These are phyloP conservation scores for Sebastes jordani DNA, from an alignment of 2,797 vertebrate species.

Conservation along the genomic window DNA sequence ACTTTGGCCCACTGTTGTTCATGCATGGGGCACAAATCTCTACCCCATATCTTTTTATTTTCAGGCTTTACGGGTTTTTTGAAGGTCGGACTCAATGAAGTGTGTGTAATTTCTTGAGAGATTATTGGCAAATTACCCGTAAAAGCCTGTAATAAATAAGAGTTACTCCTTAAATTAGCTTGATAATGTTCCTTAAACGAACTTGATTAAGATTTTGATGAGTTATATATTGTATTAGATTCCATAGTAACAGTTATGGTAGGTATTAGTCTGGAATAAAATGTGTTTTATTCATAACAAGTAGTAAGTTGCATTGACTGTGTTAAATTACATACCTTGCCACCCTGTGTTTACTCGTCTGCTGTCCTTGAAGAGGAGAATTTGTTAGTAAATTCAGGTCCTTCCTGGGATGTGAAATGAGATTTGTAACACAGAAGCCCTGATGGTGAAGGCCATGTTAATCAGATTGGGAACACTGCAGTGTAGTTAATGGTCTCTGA, in stretches of 20 bases:
- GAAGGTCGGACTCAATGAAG: not conserved
- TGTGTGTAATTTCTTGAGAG: not conserved
- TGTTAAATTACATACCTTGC: not conserved
- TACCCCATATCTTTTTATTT: conserved; percentile 9
- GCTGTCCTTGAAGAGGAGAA: conserved; percentile 10
- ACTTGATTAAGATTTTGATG: not conserved
- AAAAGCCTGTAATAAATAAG: not conserved
- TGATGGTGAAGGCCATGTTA: conserved; percentile 32
- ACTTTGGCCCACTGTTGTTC: conserved; percentile 31
- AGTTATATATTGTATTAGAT: not conserved
- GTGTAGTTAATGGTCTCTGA: conserved; percentile 39
- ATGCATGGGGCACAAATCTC: conserved; percentile 6
- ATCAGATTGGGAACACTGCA: conserved; percentile 48
- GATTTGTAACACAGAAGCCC: conserved; percentile 31
- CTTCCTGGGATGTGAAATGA: conserved; percentile 29
- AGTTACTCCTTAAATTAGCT: not conserved
- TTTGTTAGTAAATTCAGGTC: conserved; percentile 18
- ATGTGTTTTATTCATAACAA: not conserved
- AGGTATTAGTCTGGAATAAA: not conserved
- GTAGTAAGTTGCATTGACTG: not conserved
- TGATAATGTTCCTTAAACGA: not conserved
- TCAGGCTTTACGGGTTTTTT: not conserved
- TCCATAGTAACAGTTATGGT: not conserved
- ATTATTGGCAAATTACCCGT: not conserved
- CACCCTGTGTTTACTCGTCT: not conserved